Percentiles rank a stretch among this genome's conserved stretches.
phyloP scores from a whole-genome alignment of 2,888 invertebrate genomes.

The Papilio elwesi region DNA sequence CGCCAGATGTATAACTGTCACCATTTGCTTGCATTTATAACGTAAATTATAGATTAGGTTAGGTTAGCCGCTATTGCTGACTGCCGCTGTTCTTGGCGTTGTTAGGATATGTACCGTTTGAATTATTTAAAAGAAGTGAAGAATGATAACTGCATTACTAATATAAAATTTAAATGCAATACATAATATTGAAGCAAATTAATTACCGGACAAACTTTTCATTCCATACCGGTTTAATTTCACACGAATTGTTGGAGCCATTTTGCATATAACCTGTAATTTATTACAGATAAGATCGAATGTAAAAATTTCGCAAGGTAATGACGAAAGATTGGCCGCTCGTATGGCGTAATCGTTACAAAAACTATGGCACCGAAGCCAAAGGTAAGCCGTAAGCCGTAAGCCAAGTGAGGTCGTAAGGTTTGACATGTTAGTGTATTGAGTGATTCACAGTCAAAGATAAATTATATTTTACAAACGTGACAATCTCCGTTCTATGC shows the following conservation, averaged over 20 bases:
- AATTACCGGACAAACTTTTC: conserved; percentile 19
- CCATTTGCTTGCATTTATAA: too few relatives aligned
- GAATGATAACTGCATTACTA: too few relatives aligned
- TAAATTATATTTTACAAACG: not conserved
- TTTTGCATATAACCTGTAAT: conserved; percentile 27
- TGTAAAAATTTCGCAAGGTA: conserved; percentile 16
- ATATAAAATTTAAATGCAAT: conserved; percentile 4
- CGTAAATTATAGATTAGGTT: too few relatives aligned
- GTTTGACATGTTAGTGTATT: conserved; percentile 4
- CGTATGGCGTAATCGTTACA: conserved; percentile 11
- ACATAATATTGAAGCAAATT: not conserved
- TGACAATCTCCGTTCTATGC: not conserved
- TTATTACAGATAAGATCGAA: conserved; percentile 27
- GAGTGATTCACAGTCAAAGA: conserved; percentile 5
- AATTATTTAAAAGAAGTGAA: not conserved
- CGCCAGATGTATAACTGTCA: too few relatives aligned
- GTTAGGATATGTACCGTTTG: not conserved
- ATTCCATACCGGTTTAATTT: conserved; percentile 24
- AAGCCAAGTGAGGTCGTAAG: conserved; percentile 22
- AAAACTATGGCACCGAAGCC: conserved; percentile 14
- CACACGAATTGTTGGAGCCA: conserved; percentile 22
- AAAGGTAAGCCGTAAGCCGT: conserved; percentile 1
- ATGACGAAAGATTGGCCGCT: conserved; percentile 15
- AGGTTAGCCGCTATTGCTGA: too few relatives aligned
- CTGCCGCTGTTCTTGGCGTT: not conserved